Base-by-base conservation (phyloP, 1,140 invertebrate species). In the Drosophila nasuta region DNA sequence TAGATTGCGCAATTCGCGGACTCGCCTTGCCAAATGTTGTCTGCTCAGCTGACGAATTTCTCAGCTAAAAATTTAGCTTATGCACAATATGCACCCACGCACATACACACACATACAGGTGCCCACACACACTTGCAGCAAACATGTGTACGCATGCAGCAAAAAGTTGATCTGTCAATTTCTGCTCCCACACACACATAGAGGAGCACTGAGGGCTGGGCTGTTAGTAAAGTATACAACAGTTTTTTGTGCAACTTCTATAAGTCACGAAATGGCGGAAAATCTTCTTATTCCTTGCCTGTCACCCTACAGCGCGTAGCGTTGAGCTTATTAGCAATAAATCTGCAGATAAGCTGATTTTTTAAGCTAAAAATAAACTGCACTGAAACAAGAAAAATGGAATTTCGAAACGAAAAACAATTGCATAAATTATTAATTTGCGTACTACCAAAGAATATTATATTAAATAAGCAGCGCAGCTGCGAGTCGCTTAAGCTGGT, bases 151-250 rank as follows among this genome's bases (percentile, higher is more conserved):
- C 45, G 49, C 74, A 69, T 56, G 30, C 46, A 71, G 66, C 66
- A 72, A 76, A 69, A 82, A 87, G 79, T 87, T 82, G 75, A 79
- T 87, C 82, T 87, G 79, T 77, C 79, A 87, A 87, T 79, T 87
- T 87, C 49, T 66, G 75, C 30, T 38, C 43, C 51, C 67, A 78
- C 64, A 66, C 45, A 75, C 58, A 66, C 30, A 13, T 8, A 38
- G 7, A 11, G 15, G 15, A 58, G 41, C 51, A 30, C 46, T 49
- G 45, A 6, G 60, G 51, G 54, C 13, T 57, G 65, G 20, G 33
- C 59, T 56, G 30, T 56, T 48, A 62, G 38, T 11, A 60, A 67
- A 48, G 35, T 63, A 56, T 46, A 33, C 46, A 63, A 51, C 25
- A 56, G 33, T 66, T 69, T 33, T 52, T 73, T 68, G 17, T 48